Conservation (phyloP, 2,888 invertebrate species). For the Zele albiditarsus region DNA sequence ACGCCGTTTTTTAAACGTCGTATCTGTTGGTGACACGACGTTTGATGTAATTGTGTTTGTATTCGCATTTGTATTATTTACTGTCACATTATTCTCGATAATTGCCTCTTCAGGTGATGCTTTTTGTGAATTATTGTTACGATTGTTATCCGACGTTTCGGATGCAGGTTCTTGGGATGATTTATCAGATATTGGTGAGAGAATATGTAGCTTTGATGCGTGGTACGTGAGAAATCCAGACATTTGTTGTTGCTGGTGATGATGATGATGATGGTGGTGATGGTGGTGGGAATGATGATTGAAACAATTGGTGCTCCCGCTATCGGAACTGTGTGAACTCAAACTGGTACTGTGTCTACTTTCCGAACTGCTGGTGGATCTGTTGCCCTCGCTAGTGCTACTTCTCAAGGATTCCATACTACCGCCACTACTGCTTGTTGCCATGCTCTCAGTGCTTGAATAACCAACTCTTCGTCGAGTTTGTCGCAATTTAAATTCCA, state of each 20-base stretch:
- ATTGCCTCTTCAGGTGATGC: constrained; percentile 81
- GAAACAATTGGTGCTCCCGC: constrained; percentile 77
- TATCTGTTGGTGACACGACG: constrained; percentile 64
- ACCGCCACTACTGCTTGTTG: constrained; percentile 89
- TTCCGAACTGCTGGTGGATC: constrained; percentile 89
- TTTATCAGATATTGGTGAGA: constrained; percentile 92
- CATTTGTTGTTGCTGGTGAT: constrained; percentile 73
- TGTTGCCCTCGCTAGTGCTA: constrained; percentile 90
- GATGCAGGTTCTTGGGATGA: constrained; percentile 90
- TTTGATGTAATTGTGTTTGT: constrained; percentile 54
- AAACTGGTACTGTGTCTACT: constrained; percentile 88
- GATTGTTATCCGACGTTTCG: constrained; percentile 87
- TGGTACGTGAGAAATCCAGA: constrained; percentile 82
- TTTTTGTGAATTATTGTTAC: constrained; percentile 85
- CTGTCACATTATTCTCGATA: constrained; percentile 67
- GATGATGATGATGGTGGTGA: constrained; percentile 78
- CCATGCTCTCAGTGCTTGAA: constrained; percentile 90
- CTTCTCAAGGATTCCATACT: constrained; percentile 91
- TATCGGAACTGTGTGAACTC: constrained; percentile 91
- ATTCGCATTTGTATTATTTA: constrained; percentile 58
- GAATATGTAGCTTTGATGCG: constrained; percentile 85
- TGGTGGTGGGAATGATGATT: constrained; percentile 76
- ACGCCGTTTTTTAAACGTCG: constrained; percentile 76
- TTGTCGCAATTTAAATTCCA: constrained; percentile 78
- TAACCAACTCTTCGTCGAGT: constrained; percentile 78